Evolutionary conservation across 2,113 vertebrate genomes (phyloP).

Genomic region (Rynchops niger): DNA sequence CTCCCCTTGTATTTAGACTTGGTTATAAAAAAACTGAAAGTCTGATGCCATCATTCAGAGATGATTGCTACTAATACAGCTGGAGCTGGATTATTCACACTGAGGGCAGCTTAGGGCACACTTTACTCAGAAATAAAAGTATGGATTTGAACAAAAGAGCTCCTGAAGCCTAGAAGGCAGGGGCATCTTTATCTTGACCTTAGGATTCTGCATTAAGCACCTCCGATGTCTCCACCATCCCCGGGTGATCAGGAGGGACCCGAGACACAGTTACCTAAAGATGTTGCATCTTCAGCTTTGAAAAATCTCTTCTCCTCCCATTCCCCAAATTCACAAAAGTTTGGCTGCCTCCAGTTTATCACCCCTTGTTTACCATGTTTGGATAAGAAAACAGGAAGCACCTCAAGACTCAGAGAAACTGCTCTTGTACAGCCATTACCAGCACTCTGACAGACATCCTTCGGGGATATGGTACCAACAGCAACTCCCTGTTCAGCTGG

Average conservation of each 20-base stretch:
- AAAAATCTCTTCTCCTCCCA: neutral
- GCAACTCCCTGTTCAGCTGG: neutral
- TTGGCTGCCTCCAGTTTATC: neutral
- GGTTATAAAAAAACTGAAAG: neutral
- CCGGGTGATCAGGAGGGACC: neutral
- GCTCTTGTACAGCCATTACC: neutral
- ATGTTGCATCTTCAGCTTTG: neutral
- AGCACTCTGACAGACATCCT: neutral
- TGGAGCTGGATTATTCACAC: constrained; percentile 36
- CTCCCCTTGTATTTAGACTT: neutral
- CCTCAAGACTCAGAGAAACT: neutral
- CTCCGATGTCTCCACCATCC: neutral
- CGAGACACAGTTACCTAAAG: neutral
- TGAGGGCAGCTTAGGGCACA: constrained; percentile 2
- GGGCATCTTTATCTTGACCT: neutral
- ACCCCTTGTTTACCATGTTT: fast-evolving
- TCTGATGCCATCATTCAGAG: constrained; percentile 13
- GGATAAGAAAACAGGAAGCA: neutral
- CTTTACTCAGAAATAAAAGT: neutral
- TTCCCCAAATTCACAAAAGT: neutral
- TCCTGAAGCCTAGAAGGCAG: neutral
- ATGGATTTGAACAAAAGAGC: neutral
- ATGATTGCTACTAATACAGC: constrained; percentile 23
- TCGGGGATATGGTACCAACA: neutral
- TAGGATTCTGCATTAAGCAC: neutral